phyloP scores from a whole-genome alignment of 2,797 vertebrate species.

The Manis pentadactyla region DNA sequence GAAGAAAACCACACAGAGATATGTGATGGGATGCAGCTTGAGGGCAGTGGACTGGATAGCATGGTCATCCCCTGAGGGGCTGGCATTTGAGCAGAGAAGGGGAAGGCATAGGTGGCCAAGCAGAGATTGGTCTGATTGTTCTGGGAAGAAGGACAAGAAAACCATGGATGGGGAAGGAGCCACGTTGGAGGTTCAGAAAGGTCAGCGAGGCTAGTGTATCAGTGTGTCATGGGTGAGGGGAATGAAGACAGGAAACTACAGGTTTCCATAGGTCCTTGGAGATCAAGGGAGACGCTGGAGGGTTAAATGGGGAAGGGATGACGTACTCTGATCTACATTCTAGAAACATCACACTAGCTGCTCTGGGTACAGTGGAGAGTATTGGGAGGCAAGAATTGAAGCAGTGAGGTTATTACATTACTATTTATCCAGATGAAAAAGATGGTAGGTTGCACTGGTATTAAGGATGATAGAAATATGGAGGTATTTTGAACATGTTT shows the following conservation, averaged over 20 bases:
- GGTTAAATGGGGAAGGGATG: neutral
- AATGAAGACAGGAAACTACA: neutral
- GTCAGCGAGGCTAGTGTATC: neutral
- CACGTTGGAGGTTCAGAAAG: neutral
- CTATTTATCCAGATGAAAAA: conserved; percentile 10
- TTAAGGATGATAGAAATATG: neutral
- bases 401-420: neutral
- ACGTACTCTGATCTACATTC: neutral
- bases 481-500: neutral
- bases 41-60: neutral
- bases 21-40: neutral
- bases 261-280: neutral
- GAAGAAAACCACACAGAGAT: neutral
- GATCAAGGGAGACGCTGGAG: conserved; percentile 21
- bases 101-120: neutral
- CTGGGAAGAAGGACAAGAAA: neutral
- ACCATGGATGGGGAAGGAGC: neutral
- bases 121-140: neutral
- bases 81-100: neutral
- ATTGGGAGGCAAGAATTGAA: neutral
- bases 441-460: neutral
- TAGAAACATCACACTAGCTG: neutral
- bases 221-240: neutral
- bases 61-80: neutral
- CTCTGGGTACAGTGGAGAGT: neutral